Evolutionary conservation across 1,140 invertebrate genomes (phyloP).

Genomic region (Ostrea denselamellosa): DNA sequence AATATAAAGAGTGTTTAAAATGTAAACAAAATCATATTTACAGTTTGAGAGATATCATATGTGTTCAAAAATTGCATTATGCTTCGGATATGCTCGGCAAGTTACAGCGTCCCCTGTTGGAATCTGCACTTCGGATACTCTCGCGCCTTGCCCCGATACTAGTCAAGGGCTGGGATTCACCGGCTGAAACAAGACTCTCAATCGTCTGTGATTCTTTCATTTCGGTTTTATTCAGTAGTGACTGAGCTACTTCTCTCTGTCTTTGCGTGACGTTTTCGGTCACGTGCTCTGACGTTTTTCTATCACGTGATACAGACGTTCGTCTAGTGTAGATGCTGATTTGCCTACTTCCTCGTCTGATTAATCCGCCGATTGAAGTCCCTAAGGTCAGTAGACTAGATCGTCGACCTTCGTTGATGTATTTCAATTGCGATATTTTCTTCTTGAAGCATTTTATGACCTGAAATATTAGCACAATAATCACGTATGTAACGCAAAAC

Average conservation of each 20-base stretch:
- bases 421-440: neutral
- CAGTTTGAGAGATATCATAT: too few species aligned
- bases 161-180: neutral
- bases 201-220: neutral
- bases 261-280: constrained; percentile 7
- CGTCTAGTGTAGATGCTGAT: constrained; percentile 9
- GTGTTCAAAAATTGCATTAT: neutral
- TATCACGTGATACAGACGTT: neutral
- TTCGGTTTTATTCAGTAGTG: neutral
- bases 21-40: too few species aligned
- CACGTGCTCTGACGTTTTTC: neutral
- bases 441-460: neutral
- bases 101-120: neutral
- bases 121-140: constrained; percentile 31
- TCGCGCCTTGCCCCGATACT: neutral
- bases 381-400: neutral
- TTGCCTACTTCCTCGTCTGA: neutral
- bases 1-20: too few species aligned
- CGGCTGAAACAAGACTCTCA: neutral
- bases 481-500: neutral
- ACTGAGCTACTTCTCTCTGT: neutral
- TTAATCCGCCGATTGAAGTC: neutral
- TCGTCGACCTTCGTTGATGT: constrained; percentile 22
- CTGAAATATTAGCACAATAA: neutral
- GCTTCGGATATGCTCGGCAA: constrained; percentile 19